phyloP scores from a whole-genome alignment of 2,888 invertebrate genomes.

The Cepaea hortensis region DNA sequence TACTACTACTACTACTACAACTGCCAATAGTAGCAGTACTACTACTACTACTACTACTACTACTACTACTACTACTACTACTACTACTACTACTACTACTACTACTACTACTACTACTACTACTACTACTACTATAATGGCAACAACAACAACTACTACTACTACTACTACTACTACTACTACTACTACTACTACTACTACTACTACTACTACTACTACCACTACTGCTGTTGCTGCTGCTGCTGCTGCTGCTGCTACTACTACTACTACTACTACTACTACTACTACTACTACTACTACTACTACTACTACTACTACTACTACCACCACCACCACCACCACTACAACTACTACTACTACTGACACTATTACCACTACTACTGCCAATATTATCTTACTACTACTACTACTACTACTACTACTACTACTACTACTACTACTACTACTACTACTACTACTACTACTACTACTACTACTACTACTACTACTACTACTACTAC shows the following conservation, averaged over 20 bases:
- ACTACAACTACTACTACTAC: not conserved
- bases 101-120: not conserved
- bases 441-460: constrained; percentile 5
- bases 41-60: constrained; percentile 4
- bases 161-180: too few relatives aligned
- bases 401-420: not conserved
- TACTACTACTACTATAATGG: constrained; percentile 11
- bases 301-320: too few relatives aligned
- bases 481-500: not conserved
- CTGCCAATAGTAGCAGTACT: not conserved
- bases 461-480: constrained; percentile 5
- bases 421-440: not conserved
- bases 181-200: not conserved
- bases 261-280: not conserved
- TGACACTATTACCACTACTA: not conserved
- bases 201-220: not conserved
- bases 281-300: too few relatives aligned
- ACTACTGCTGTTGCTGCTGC: not conserved
- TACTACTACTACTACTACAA: not conserved
- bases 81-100: not conserved
- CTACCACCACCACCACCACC: not conserved
- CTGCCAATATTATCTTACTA: too few relatives aligned
- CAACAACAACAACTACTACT: too few relatives aligned
- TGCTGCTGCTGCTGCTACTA: not conserved
- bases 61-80: not conserved